phyloP scores from a whole-genome alignment of 2,888 invertebrate genomes.

The Erebia ligea region DNA sequence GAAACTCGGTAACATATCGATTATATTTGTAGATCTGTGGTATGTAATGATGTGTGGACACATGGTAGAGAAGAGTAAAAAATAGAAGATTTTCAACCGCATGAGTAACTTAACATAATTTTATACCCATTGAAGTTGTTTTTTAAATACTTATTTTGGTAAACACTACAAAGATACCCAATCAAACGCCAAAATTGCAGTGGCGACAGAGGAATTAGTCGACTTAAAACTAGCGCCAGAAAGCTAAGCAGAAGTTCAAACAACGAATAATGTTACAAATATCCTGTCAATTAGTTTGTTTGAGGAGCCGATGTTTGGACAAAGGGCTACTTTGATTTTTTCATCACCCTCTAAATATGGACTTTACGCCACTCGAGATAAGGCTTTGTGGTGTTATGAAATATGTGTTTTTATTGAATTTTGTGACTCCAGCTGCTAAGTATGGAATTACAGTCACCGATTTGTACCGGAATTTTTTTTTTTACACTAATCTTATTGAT shows the following conservation, averaged over 20 bases:
- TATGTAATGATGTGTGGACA: no score
- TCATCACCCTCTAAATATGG: not conserved
- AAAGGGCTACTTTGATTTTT: constrained; percentile 4
- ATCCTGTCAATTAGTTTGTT: constrained; percentile 68
- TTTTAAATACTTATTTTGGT: no score
- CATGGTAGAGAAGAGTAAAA: no score
- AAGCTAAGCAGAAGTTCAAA: constrained; percentile 57
- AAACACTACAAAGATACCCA: no score
- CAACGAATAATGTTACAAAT: constrained; percentile 66
- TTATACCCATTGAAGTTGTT: no score
- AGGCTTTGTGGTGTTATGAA: not conserved
- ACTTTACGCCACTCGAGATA: not conserved
- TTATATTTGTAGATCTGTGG: no score
- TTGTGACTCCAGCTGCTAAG: constrained; percentile 12
- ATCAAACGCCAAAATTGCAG: not conserved
- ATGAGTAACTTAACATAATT: no score
- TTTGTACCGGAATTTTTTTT: not conserved
- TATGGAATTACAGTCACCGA: not conserved
- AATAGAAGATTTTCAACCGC: no score
- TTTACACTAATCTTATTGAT: not conserved
- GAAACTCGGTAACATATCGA: no score
- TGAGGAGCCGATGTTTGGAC: constrained; percentile 48
- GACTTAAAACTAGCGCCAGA: constrained; percentile 31
- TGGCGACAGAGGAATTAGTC: constrained; percentile 40
- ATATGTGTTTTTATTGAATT: not conserved